Percentiles rank a stretch among this genome's conserved stretches.
Evolutionary conservation across 2,113 vertebrate species (phyloP).

Genomic region (Phalacrocorax aristotelis): DNA sequence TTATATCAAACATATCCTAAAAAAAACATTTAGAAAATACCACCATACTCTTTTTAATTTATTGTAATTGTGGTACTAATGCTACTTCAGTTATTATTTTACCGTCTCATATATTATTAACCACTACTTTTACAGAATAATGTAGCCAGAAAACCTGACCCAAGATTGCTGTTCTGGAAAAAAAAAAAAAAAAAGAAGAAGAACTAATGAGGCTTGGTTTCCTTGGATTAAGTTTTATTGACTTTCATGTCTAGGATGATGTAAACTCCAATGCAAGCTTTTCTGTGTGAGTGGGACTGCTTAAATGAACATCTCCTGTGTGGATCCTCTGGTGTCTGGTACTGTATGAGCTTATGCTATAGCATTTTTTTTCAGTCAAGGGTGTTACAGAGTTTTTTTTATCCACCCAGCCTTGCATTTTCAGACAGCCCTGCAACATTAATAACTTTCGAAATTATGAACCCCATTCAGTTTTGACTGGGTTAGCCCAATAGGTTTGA

Average conservation of each 20-base stretch:
- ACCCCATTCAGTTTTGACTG: background rate
- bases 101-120: background rate
- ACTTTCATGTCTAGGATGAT: background rate
- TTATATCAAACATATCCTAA: background rate
- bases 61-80: background rate
- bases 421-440: background rate
- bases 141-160: background rate
- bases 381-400: background rate
- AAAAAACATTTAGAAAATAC: background rate
- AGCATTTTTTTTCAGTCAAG: background rate
- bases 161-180: background rate
- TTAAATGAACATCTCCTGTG: slow-evolving; percentile 12
- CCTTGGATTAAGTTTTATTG: slow-evolving; percentile 28
- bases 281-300: background rate
- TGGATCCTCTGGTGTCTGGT: background rate
- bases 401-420: background rate
- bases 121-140: background rate
- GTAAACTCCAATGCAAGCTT: background rate
- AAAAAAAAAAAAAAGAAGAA: background rate
- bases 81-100: background rate
- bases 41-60: background rate
- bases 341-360: background rate
- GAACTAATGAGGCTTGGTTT: slow-evolving; percentile 33
- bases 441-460: background rate
- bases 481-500: background rate